Evolutionary conservation across 1,140 invertebrate species (phyloP).

Genomic region (Manduca sexta): DNA sequence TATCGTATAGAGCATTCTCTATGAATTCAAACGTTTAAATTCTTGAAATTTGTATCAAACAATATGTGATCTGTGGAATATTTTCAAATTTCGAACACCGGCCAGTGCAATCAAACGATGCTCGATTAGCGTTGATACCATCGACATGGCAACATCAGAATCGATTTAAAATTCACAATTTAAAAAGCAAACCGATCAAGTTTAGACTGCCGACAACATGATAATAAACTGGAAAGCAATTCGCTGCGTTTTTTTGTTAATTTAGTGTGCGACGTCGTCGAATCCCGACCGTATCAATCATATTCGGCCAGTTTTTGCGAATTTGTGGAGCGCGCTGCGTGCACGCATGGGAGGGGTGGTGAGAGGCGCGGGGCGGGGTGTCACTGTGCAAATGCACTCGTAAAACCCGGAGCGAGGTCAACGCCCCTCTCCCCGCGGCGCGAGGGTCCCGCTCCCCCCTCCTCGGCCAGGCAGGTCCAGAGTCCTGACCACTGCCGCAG

Average conservation of each 20-base stretch:
- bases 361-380: slow-evolving; percentile 28
- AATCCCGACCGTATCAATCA: slow-evolving; percentile 50
- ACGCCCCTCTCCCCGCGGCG: slow-evolving; percentile 41
- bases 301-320: slow-evolving; percentile 61
- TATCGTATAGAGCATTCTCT: no score
- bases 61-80: background rate
- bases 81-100: background rate
- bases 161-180: slow-evolving; percentile 17
- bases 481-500: background rate
- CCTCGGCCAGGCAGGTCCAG: no score
- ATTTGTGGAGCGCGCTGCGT: slow-evolving; percentile 48
- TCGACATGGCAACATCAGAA: slow-evolving; percentile 8
- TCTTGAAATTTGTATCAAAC: background rate
- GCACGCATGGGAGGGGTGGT: slow-evolving; percentile 40
- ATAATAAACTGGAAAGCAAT: slow-evolving; percentile 32
- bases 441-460: slow-evolving; percentile 17
- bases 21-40: no score
- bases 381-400: slow-evolving; percentile 67
- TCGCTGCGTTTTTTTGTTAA: slow-evolving; percentile 29
- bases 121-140: background rate
- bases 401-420: slow-evolving; percentile 57
- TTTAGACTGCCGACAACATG: slow-evolving; percentile 24
- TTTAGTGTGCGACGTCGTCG: slow-evolving; percentile 26
- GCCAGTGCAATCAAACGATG: background rate
- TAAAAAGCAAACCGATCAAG: slow-evolving; percentile 30